Percentiles rank a stretch among this genome's conserved stretches.
These are phyloP conservation scores for Columbina picui DNA, from an alignment of 2,113 vertebrate species.

Conservation along the genomic window DNA sequence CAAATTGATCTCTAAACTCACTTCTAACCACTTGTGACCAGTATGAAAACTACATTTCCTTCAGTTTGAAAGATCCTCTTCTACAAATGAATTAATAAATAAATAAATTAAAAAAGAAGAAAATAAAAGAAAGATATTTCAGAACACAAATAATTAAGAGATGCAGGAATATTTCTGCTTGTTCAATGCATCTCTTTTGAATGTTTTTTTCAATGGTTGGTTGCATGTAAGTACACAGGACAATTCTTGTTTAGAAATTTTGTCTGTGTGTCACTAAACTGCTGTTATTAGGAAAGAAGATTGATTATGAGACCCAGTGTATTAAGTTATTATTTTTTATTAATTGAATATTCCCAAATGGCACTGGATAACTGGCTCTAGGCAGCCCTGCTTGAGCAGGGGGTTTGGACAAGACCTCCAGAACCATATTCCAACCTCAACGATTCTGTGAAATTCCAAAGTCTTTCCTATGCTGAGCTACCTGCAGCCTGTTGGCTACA, in stretches of 20 bases:
- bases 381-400: not conserved
- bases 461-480: not conserved
- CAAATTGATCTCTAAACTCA: not conserved
- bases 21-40: not conserved
- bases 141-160: not conserved
- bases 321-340: not conserved
- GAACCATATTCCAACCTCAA: not conserved
- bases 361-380: not conserved
- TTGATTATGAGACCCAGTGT: not conserved
- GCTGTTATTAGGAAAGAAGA: not conserved
- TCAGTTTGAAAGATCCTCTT: not conserved
- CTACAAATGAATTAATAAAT: not conserved
- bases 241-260: not conserved
- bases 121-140: not conserved
- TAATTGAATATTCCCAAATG: not conserved
- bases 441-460: not conserved
- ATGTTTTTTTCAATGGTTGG: not conserved
- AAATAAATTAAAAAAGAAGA: not conserved
- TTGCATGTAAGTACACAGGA: not conserved
- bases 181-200: not conserved
- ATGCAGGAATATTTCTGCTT: not conserved
- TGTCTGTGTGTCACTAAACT: not conserved
- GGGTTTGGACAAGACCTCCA: not conserved
- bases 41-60: not conserved
- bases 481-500: not conserved